Evolutionary conservation across 2,888 invertebrate genomes (phyloP).

Genomic region (Steinernema carpocapsae): DNA sequence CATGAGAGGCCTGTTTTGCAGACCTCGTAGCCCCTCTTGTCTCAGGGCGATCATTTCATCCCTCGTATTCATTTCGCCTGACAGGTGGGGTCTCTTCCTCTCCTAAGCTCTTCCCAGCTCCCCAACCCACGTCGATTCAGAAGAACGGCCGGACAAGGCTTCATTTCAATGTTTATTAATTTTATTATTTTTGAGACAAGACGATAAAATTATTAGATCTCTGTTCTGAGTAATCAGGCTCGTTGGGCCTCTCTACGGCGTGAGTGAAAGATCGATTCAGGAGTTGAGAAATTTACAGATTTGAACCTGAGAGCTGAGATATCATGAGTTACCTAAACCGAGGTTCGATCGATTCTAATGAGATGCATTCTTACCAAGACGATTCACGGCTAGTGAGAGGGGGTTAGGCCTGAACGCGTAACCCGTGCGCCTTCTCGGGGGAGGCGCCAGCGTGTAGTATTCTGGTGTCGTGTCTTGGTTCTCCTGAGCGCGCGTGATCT

Average conservation of each 20-base stretch:
- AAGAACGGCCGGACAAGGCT: no score
- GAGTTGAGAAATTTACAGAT: slow-evolving; percentile 24
- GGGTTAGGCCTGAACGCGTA: slow-evolving; percentile 42
- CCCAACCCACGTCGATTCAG: no score
- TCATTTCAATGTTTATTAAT: slow-evolving; percentile 20
- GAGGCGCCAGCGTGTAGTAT: slow-evolving; percentile 39
- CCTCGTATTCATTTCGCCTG: no score
- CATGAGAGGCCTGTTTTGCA: no score
- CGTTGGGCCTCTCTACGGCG: slow-evolving; percentile 17
- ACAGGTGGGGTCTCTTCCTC: no score
- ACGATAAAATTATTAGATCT: slow-evolving; percentile 28
- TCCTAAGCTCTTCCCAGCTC: no score
- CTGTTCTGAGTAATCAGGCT: slow-evolving; percentile 31
- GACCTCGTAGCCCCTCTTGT: no score
- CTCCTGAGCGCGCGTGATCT: background rate
- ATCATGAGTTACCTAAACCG: slow-evolving; percentile 16
- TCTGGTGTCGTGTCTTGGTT: slow-evolving; percentile 22
- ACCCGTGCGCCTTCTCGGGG: slow-evolving; percentile 28
- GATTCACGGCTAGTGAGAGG: slow-evolving; percentile 12
- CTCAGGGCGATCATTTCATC: no score
- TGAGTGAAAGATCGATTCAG: slow-evolving; percentile 24
- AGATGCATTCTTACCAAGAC: background rate
- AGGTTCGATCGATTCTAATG: background rate
- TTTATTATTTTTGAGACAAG: slow-evolving; percentile 4
- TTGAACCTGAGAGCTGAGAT: slow-evolving; percentile 15